Percentiles rank a stretch among this genome's conserved stretches.
Conservation (phyloP, 2,113 vertebrate species). For the Lutjanus erythropterus region DNA sequence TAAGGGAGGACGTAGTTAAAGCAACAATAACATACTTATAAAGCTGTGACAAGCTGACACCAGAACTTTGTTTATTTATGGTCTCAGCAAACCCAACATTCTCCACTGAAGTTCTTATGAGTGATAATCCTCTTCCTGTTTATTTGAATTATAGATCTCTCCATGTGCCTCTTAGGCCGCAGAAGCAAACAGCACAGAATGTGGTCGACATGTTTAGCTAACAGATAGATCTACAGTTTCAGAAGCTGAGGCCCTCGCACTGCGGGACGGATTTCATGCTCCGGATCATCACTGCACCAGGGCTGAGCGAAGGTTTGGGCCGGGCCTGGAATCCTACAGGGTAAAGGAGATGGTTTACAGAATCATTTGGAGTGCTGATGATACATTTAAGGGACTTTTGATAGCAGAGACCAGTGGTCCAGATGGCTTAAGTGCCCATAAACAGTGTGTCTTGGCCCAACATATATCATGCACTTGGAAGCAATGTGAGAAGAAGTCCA, state of each 20-base stretch:
- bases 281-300: neutral
- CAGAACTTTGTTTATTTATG: conserved; percentile 61
- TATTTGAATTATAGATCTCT: conserved; percentile 61
- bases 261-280: conserved; percentile 59
- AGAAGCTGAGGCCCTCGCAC: conserved; percentile 47
- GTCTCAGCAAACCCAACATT: conserved; percentile 50
- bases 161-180: conserved; percentile 15
- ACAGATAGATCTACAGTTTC: conserved; percentile 67
- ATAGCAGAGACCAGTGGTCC: conserved; percentile 31
- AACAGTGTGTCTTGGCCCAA: neutral
- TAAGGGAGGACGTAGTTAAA: conserved; percentile 5
- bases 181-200: conserved; percentile 36
- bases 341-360: conserved; percentile 39
- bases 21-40: conserved; percentile 46
- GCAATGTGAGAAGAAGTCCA: neutral
- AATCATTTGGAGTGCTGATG: conserved; percentile 42
- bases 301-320: conserved; percentile 39
- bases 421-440: conserved; percentile 15
- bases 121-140: conserved; percentile 61
- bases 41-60: conserved; percentile 45
- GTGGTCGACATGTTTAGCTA: conserved; percentile 54
- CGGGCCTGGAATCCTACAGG: conserved; percentile 20
- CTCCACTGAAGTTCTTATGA: conserved; percentile 53
- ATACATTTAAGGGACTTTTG: conserved; percentile 62
- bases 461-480: neutral